Base-by-base conservation (phyloP, 2,888 invertebrate species). In the Brenthis hecate region DNA sequence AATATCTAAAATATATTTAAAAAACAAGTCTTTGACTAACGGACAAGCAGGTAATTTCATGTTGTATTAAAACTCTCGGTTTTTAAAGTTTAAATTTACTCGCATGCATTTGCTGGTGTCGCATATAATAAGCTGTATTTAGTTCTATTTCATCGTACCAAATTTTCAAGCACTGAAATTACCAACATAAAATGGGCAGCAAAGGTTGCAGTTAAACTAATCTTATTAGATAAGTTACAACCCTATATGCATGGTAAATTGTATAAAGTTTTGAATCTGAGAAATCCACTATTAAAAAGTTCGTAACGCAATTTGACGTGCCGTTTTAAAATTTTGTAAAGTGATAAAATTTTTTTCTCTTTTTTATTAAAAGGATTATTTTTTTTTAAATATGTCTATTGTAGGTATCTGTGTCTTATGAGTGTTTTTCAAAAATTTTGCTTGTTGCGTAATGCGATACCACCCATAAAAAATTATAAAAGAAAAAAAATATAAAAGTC, bases 191-290 rank as follows among this genome's bases (percentile, higher is more conserved):
- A 51, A 50, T n/a, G 23, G 14, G 54, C 5, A 66, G 53, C 63
- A 62, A 65, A 69, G 57, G 51, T 58, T 67, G 56, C 65, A 68
- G 65, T 68, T 66, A 66, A 73, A 74, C 76, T 78, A 83, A 81
- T 85, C 81, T 88, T 91, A 90, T 89, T 88, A 87, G 88, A 87
- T 87, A 89, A 91, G 87, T 90, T 90, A 82, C 74, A 82, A 81
- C 84, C 83, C 84, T 81, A 82, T 82, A 83, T 79, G 78, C 82
- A 81, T 81, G 87, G 84, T 88, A 84, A 86, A 83, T 86, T 85
- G 85, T 84, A 89, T 84, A 87, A 89, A 89, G 82, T 89, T 89
- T 81, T 76, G 80, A 80, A 76, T 78, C 80, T 80, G 81, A 79
- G 77, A 80, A 78, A 77, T 62, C 62, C 62, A 60, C 68, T 56